Percentiles rank a stretch among this genome's conserved stretches.
Conservation (phyloP, 1,140 invertebrate species). For the Megathymus violae region DNA sequence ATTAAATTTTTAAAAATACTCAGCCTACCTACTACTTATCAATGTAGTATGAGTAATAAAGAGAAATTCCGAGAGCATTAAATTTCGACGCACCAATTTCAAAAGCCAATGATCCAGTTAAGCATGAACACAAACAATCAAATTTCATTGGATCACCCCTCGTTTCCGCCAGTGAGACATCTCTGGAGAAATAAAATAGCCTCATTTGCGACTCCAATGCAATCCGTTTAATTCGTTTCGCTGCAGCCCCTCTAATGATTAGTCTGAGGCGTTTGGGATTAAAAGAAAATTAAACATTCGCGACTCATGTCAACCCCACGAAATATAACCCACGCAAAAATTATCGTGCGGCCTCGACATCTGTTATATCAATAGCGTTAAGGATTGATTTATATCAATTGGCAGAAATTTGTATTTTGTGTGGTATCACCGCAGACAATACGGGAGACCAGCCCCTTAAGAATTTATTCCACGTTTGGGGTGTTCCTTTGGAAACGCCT, state of each 20-base stretch:
- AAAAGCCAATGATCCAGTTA: constrained; percentile 43
- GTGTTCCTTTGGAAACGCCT: constrained; percentile 72
- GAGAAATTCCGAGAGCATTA: constrained; percentile 13
- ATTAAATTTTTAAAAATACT: too few relatives aligned
- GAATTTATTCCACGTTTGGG: constrained; percentile 75
- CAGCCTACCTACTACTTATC: background rate
- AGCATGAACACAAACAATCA: constrained; percentile 62
- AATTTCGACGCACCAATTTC: constrained; percentile 26
- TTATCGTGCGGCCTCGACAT: background rate
- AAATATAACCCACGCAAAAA: constrained; percentile 38
- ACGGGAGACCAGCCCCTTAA: constrained; percentile 62
- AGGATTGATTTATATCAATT: constrained; percentile 35
- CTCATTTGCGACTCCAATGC: constrained; percentile 78
- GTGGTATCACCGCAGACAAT: constrained; percentile 58
- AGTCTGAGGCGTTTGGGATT: constrained; percentile 77
- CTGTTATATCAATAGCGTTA: constrained; percentile 38
- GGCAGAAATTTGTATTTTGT: constrained; percentile 34
- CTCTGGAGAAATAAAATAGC: constrained; percentile 74
- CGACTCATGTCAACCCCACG: constrained; percentile 62
- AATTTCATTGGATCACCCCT: constrained; percentile 54
- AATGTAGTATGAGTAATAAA: constrained; percentile 9
- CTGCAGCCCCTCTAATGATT: constrained; percentile 72
- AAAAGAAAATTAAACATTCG: constrained; percentile 82
- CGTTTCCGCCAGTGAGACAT: constrained; percentile 47
- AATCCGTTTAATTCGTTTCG: constrained; percentile 80